phyloP scores from a whole-genome alignment of 1,140 invertebrate genomes.

The Lethrus apterus region DNA sequence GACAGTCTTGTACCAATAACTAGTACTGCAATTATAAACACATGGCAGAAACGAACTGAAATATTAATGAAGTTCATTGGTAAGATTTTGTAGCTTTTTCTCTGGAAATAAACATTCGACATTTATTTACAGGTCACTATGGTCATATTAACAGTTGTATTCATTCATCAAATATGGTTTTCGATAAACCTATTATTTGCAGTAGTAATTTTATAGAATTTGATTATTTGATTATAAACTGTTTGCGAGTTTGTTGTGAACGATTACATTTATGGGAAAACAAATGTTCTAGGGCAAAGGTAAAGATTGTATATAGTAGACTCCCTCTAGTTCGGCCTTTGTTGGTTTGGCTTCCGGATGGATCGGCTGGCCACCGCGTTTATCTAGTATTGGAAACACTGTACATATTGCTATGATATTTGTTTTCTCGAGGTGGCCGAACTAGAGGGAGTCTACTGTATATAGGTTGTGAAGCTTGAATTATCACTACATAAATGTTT shows the following conservation, averaged over 20 bases:
- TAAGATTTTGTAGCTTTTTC: not conserved
- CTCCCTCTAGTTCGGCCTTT: no score
- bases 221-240: not conserved
- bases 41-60: constrained; percentile 2
- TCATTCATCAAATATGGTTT: not conserved
- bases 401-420: no score
- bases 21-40: constrained; percentile 1
- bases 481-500: no score
- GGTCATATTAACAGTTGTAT: not conserved
- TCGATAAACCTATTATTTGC: not conserved
- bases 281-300: not conserved
- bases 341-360: no score
- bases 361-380: no score
- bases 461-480: no score
- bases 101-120: not conserved
- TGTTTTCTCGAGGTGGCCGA: no score
- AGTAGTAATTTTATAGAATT: not conserved
- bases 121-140: constrained; percentile 5
- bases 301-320: not conserved
- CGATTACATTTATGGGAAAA: not conserved
- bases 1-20: no score
- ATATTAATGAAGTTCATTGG: constrained; percentile 2
- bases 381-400: no score
- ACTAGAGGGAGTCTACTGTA: no score
- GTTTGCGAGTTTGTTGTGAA: not conserved